Conservation (phyloP, 2,888 invertebrate species). For the Sinhomidia bicolor region DNA sequence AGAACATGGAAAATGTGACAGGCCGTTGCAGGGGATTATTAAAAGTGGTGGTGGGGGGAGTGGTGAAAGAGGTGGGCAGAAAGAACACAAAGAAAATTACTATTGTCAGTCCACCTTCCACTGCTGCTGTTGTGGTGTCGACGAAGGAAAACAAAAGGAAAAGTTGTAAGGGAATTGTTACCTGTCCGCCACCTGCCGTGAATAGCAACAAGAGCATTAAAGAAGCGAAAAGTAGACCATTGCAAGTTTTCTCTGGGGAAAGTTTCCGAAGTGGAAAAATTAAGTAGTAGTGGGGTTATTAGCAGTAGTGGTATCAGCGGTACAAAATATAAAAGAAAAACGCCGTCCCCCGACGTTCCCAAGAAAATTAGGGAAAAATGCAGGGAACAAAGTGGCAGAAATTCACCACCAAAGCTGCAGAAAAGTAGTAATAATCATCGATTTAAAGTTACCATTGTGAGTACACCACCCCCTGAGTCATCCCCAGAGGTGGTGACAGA, state of each 20-base stretch:
- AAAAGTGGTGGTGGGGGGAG: not conserved
- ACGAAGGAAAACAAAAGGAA: constrained; percentile 16
- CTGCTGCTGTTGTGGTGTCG: not conserved
- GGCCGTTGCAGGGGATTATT: not conserved
- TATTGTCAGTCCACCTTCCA: constrained; percentile 52
- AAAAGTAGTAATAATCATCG: not conserved
- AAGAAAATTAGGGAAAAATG: constrained; percentile 52
- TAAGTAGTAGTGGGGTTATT: too few relatives aligned
- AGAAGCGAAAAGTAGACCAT: constrained; percentile 68
- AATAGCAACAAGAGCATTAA: too few relatives aligned
- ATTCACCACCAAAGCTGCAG: too few relatives aligned
- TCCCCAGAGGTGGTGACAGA: not conserved
- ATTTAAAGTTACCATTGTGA: constrained; percentile 59
- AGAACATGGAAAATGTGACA: not conserved
- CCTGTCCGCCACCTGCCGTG: not conserved
- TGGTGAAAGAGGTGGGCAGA: not conserved
- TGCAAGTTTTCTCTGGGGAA: constrained; percentile 42
- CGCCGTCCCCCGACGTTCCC: constrained; percentile 5
- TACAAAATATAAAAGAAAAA: constrained; percentile 37
- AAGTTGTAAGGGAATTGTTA: not conserved
- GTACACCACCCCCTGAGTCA: constrained; percentile 30
- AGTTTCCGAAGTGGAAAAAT: not conserved
- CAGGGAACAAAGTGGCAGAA: too few relatives aligned
- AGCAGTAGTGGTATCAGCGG: too few relatives aligned
- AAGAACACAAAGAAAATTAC: constrained; percentile 54